phyloP scores from a whole-genome alignment of 2,113 vertebrate genomes.

The Alouatta palliata region DNA sequence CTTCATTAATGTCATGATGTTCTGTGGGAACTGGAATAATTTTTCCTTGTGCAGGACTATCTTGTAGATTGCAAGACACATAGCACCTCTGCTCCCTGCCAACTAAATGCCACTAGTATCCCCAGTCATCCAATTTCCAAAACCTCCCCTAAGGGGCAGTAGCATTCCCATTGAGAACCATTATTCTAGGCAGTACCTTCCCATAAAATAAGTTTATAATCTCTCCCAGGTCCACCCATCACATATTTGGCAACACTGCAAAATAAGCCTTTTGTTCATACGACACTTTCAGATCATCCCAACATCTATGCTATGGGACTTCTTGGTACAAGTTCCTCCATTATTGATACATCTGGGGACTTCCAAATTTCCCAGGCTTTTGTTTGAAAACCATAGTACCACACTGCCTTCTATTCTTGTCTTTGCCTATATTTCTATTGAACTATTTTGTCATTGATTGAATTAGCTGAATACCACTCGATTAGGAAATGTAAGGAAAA shows the following conservation, averaged over 20 bases:
- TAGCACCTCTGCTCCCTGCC: neutral
- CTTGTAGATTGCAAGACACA: neutral
- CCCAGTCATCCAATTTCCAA: neutral
- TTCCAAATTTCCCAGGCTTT: neutral
- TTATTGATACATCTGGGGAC: neutral
- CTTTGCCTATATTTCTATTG: neutral
- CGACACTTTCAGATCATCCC: neutral
- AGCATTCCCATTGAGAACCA: neutral
- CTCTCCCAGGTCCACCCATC: neutral
- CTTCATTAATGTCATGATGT: neutral
- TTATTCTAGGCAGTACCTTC: neutral
- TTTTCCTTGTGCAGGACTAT: neutral
- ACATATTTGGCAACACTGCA: neutral
- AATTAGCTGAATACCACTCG: neutral
- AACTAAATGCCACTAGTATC: neutral
- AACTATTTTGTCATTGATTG: slow-evolving; percentile 4
- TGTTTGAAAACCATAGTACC: neutral
- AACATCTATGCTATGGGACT: neutral
- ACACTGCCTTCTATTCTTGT: neutral
- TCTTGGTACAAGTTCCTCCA: neutral
- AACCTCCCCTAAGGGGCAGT: neutral
- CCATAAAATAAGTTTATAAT: neutral
- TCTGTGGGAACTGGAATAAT: neutral
- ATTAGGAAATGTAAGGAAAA: neutral
- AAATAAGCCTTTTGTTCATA: neutral